These are phyloP conservation scores for Xylota sylvarum DNA, from an alignment of 2,888 invertebrate species.

Conservation along the genomic window DNA sequence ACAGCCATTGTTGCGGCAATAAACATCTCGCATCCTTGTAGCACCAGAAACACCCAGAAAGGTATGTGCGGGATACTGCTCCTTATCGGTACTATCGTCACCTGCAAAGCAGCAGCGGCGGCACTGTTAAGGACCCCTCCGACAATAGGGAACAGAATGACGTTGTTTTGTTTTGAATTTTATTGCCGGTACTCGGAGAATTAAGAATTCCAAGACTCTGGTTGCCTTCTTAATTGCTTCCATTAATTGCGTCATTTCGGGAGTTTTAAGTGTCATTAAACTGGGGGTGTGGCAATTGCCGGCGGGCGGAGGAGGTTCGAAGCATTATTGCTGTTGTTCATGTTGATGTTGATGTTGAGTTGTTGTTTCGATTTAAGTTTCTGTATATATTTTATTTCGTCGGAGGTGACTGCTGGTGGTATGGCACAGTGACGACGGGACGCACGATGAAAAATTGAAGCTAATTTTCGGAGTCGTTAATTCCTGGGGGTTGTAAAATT, in stretches of 20 bases:
- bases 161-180: slow-evolving; percentile 64
- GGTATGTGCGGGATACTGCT: neutral
- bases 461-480: slow-evolving; percentile 65
- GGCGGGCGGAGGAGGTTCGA: neutral
- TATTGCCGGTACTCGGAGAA: slow-evolving; percentile 45
- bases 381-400: slow-evolving; percentile 37
- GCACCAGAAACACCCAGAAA: neutral
- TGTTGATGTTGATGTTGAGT: slow-evolving; percentile 41
- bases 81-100: slow-evolving; percentile 39
- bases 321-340: slow-evolving; percentile 43
- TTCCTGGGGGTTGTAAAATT: slow-evolving; percentile 38
- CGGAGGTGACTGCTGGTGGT: neutral
- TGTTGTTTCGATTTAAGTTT: slow-evolving; percentile 52
- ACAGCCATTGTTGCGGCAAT: slow-evolving; percentile 54
- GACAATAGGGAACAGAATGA: slow-evolving; percentile 43
- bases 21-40: slow-evolving; percentile 63
- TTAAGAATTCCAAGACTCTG: slow-evolving; percentile 64
- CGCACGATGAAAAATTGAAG: slow-evolving; percentile 26
- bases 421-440: neutral
- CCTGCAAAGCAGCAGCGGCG: slow-evolving; percentile 46
- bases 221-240: slow-evolving; percentile 65
- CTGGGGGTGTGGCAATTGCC: neutral
- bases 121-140: slow-evolving; percentile 4
- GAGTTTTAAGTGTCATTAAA: slow-evolving; percentile 59
- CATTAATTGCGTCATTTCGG: slow-evolving; percentile 71